Base-by-base conservation (phyloP, 2,888 invertebrate species). In the Melipona bicolor region DNA sequence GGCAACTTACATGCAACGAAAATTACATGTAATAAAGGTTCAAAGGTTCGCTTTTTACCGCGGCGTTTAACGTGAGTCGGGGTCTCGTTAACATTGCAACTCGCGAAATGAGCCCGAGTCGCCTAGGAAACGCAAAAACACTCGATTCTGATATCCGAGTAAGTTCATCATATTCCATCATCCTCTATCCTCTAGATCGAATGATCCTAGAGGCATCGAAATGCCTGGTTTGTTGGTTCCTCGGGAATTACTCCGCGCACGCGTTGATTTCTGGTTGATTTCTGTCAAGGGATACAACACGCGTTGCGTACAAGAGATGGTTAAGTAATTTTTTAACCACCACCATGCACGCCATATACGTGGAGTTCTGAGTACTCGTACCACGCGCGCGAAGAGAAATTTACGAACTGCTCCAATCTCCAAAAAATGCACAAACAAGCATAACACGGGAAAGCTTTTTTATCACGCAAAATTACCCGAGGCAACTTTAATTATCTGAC, bases 1-100 rank as follows among this genome's bases (percentile, higher is more conserved):
- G 43, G 79, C 61, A 79, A 79, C 71, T 61, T 79, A 43, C 43
- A 43, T 1, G 27, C 27, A 27, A 27, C 43, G 71, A 79, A 67
- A 81, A 81, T 81, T 81, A 72, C n/a, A 52, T 65, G 72, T 79
- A 79, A 79, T 81, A 73, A 81, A 81, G 72, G 67, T 32, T 56
- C 67, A 49, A 79, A 71, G 52, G 72, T 54, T 24, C 81, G 21
- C 27, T 79, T 79, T 81, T 72, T 71, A 27, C 79, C 43, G 24
- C 59, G 11, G 43, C 43, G 54, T 81, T 72, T 72, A 36, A 11
- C 52, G 61, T 61, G 24, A 36, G 27, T 15, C 15, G 19, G 32
- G 32, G 61, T 71, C 79, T 81, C 71, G 79, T 81, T 79, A 81
- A 79, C 71, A 61, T 79, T 61, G 79, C 61, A 67, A 19, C n/a